Evolutionary conservation across 35 echinoderm and acorn worm species (phyloP).

Genomic region (Amphiura filiformis): DNA sequence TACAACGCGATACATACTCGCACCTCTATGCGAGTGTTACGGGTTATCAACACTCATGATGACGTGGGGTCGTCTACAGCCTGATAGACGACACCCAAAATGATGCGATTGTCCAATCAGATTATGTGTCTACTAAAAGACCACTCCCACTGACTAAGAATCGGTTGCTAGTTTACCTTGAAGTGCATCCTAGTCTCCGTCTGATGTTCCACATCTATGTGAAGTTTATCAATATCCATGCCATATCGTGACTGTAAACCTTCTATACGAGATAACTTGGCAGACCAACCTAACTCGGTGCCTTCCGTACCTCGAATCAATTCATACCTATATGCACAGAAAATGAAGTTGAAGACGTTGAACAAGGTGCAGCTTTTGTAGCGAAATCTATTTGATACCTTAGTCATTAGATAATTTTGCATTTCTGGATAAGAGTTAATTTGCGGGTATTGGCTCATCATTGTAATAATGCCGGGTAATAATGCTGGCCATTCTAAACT

Average conservation of each 20-base stretch:
- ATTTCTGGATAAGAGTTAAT: background rate
- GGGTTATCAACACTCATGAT: too few species aligned
- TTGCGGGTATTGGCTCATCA: too few species aligned
- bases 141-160: too few species aligned
- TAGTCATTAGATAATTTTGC: background rate
- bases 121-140: too few species aligned
- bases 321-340: conserved; percentile 39
- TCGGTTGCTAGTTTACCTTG: conserved; percentile 70
- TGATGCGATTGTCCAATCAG: too few species aligned
- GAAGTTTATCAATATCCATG: conserved; percentile 44
- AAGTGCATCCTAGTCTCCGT: conserved; percentile 67
- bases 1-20: too few species aligned
- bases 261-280: conserved; percentile 34
- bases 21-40: too few species aligned
- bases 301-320: conserved; percentile 19
- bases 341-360: background rate
- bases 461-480: too few species aligned
- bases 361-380: background rate
- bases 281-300: conserved; percentile 60
- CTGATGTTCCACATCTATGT: conserved; percentile 72
- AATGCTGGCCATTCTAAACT: too few species aligned
- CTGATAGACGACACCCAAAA: too few species aligned
- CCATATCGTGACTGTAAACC: conserved; percentile 65
- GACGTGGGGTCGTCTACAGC: too few species aligned
- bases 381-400: background rate